Conservation (phyloP, 2,113 vertebrate species). For the Azemiops feae region DNA sequence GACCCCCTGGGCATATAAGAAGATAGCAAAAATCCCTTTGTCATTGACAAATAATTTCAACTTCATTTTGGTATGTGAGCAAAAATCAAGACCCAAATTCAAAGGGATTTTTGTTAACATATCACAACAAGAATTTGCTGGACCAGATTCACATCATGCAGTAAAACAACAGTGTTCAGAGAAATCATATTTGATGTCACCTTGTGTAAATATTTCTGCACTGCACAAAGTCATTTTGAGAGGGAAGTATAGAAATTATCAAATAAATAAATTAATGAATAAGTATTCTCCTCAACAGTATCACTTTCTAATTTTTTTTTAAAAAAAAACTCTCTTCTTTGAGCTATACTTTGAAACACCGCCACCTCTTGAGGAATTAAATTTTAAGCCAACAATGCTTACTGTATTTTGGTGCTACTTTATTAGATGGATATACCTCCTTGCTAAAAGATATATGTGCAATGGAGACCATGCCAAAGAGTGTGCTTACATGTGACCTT, state of each 20-base stretch:
- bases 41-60: not conserved
- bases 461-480: conserved; percentile 27
- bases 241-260: not conserved
- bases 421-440: conserved; percentile 37
- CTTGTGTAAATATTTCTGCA: not conserved
- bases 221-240: not conserved
- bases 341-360: conserved; percentile 51
- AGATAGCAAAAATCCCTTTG: not conserved
- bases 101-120: not conserved
- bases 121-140: conserved; percentile 10
- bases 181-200: not conserved
- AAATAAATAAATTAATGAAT: not conserved
- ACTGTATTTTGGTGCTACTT: conserved; percentile 51
- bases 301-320: not conserved
- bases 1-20: not conserved
- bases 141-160: conserved; percentile 17
- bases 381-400: conserved; percentile 44
- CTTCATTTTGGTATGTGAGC: not conserved
- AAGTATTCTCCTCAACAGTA: not conserved
- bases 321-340: not conserved
- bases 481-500: conserved; percentile 10
- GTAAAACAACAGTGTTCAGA: not conserved
- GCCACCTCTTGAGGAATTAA: conserved; percentile 39
- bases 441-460: conserved; percentile 40
- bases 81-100: not conserved